A percentile compares a stretch with the other conserved stretches of the same genome.
Evolutionary conservation across 2,888 invertebrate species (phyloP).

Genomic region (Argynnis bischoffii): DNA sequence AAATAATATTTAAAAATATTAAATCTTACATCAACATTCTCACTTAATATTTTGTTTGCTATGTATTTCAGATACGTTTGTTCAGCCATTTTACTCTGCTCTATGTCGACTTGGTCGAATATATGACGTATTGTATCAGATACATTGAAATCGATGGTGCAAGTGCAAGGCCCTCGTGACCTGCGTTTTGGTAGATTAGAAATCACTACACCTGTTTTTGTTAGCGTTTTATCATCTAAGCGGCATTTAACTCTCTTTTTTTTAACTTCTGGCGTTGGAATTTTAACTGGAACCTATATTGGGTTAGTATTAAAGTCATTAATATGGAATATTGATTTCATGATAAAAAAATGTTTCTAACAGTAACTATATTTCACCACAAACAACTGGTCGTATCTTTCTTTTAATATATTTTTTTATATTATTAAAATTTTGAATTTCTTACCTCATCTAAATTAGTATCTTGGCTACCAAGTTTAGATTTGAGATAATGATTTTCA

Average conservation of each 20-base stretch:
- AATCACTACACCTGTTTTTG: constrained; percentile 68
- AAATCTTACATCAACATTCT: constrained; percentile 60
- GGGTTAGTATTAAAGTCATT: no score
- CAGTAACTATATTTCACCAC: no score
- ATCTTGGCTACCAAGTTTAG: constrained; percentile 47
- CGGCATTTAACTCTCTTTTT: constrained; percentile 49
- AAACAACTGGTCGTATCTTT: background rate
- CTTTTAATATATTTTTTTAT: constrained; percentile 4
- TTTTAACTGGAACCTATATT: constrained; percentile 58
- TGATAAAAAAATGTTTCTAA: background rate
- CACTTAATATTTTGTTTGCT: constrained; percentile 65
- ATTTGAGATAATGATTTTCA: constrained; percentile 61
- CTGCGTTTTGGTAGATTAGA: constrained; percentile 64
- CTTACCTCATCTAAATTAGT: constrained; percentile 54
- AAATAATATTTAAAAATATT: background rate
- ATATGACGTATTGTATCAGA: constrained; percentile 73
- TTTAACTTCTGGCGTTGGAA: constrained; percentile 49
- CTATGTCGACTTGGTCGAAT: constrained; percentile 72
- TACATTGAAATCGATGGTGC: constrained; percentile 65
- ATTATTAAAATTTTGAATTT: background rate
- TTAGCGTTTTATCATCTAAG: constrained; percentile 53
- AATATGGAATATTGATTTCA: no score
- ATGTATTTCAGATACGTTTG: constrained; percentile 68
- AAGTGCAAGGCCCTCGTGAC: constrained; percentile 66
- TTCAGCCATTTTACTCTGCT: constrained; percentile 69